Conservation (phyloP, 2,888 invertebrate species). For the Euclidia mi region DNA sequence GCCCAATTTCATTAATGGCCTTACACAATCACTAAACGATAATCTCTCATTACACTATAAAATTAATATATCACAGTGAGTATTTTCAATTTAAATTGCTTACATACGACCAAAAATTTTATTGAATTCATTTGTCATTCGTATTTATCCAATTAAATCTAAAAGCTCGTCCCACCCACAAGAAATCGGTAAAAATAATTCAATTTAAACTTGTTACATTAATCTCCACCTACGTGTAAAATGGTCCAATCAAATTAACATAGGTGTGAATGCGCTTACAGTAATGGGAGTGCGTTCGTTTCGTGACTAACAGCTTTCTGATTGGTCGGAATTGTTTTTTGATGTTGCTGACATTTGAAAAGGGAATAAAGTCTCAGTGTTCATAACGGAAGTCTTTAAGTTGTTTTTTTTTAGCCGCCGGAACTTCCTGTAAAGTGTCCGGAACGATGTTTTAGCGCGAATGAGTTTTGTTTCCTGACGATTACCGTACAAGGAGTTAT, state of each 20-base stretch:
- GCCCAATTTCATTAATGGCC: constrained; percentile 18
- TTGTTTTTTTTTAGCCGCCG: constrained; percentile 46
- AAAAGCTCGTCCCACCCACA: constrained; percentile 42
- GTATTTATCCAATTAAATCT: constrained; percentile 54
- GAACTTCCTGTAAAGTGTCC: constrained; percentile 43
- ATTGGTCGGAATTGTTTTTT: constrained; percentile 62
- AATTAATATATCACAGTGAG: constrained; percentile 49
- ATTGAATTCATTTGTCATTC: constrained; percentile 54
- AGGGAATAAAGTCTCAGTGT: constrained; percentile 28
- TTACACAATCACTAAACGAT: constrained; percentile 20
- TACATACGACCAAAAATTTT: constrained; percentile 30
- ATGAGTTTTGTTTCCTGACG: constrained; percentile 38
- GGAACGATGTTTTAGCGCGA: constrained; percentile 31
- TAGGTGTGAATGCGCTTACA: constrained; percentile 56
- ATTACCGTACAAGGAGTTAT: constrained; percentile 34
- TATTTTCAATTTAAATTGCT: constrained; percentile 23
- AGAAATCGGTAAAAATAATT: constrained; percentile 42
- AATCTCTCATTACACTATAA: constrained; percentile 35
- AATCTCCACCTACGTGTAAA: constrained; percentile 54
- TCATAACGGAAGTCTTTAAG: constrained; percentile 48
- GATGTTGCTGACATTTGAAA: constrained; percentile 50
- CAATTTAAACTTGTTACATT: constrained; percentile 54
- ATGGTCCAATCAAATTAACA: constrained; percentile 51
- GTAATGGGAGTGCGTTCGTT: constrained; percentile 47
- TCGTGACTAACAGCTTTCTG: constrained; percentile 51